Base-by-base conservation (phyloP, 2,888 invertebrate genomes). In the Amphipyra berbera region DNA sequence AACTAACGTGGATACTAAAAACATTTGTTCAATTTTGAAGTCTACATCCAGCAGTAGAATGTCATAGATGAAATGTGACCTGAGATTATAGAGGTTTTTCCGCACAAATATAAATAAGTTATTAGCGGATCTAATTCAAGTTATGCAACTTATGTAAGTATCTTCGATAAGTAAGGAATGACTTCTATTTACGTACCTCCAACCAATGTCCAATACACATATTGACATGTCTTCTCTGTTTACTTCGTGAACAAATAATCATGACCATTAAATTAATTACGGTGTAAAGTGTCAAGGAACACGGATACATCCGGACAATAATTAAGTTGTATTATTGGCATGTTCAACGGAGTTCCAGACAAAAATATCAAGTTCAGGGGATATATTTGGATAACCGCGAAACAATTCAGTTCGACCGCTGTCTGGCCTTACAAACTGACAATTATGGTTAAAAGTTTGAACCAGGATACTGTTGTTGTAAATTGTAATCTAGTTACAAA, bases 341-440 rank as follows among this genome's bases (percentile, higher is more conserved):
- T 53, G 42, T 10, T 49, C 35, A 46, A 53, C 9, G n/a, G 41
- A 38, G 27, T 40, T 48, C 21, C 10, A 12, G 33, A 41, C 49
- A 59, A 35, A 58, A 61, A 41, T 56, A 49, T 67, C 55, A 56
- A 59, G 70, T 67, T 63, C 61, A 61, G 14, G 66, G 41, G 7
- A 37, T 37, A 2, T 7, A 12, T 41, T 53, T 59, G 45, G 14
- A 44, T 53, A 57, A 69, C 46, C 13, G 44, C 33, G 57, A 62
- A 53, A 54, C 47, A 54, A 58, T 54, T 55, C 4, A 52, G 42
- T 66, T 35, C 30, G 13, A 60, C 5, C 21, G 21, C 21, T 21
- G 15, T 33, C 49, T 50, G 40, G 37, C 58, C 53, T 68, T 49
- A 53, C 48, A 37, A 44, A 53, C 21, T 2, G 33, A 37, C 35